phyloP scores from a whole-genome alignment of 2,113 vertebrate species.

The Romanogobio albipinnatus region DNA sequence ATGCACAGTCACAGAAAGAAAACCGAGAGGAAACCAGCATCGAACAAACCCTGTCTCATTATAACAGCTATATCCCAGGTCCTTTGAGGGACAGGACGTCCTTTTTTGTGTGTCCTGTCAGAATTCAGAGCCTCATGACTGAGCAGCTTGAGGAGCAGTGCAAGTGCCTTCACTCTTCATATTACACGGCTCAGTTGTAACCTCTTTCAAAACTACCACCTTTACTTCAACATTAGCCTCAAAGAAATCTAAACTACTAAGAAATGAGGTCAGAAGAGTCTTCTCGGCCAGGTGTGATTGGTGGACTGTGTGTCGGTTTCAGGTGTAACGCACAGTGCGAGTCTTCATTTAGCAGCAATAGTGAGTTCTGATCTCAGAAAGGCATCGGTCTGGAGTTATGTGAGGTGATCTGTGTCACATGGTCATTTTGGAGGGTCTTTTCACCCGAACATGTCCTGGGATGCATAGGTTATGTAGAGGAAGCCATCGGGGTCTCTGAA shows the following conservation, averaged over 20 bases:
- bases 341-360: conserved; percentile 23
- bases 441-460: conserved; percentile 83
- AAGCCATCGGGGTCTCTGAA: conserved; percentile 80
- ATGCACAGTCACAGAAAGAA: conserved; percentile 20
- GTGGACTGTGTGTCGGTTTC: not conserved
- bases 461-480: conserved; percentile 84
- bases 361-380: conserved; percentile 21
- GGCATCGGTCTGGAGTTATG: not conserved
- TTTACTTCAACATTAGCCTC: conserved; percentile 7
- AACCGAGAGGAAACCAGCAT: not conserved
- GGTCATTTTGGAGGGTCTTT: not conserved
- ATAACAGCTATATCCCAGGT: not conserved
- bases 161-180: not conserved
- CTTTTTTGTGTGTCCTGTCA: conserved; percentile 21
- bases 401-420: not conserved
- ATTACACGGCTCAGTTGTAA: not conserved
- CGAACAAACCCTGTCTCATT: conserved; percentile 21
- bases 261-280: conserved; percentile 14
- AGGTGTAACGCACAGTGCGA: not conserved
- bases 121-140: not conserved
- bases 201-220: not conserved
- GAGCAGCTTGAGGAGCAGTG: conserved; percentile 13
- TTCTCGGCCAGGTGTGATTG: conserved; percentile 14
- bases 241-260: not conserved
- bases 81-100: conserved; percentile 19